A percentile compares a stretch with the other conserved stretches of the same genome.
These are phyloP conservation scores for Drosophila arawakana DNA, from an alignment of 1,140 invertebrate genomes.

Conservation along the genomic window DNA sequence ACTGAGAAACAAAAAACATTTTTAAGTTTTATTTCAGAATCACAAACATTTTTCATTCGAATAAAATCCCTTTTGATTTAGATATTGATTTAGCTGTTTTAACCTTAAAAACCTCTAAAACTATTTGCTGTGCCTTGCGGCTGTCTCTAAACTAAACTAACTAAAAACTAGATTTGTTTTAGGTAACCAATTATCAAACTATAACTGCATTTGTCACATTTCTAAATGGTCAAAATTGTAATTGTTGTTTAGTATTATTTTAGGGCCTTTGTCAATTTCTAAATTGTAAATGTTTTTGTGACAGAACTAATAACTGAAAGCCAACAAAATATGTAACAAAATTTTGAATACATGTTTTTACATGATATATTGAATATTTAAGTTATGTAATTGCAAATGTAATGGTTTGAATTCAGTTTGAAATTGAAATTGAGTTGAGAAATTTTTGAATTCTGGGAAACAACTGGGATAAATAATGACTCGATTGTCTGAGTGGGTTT, in stretches of 20 bases:
- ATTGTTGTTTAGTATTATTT: no score
- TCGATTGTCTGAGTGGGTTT: constrained; percentile 13
- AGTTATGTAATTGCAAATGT: neutral
- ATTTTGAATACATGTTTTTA: no score
- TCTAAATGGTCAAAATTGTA: neutral
- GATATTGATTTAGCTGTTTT: no score
- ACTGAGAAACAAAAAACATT: no score
- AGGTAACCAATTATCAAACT: neutral
- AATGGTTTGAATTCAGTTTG: neutral
- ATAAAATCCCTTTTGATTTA: no score
- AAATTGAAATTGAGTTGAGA: neutral
- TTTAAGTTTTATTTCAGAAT: no score
- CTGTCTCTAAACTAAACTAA: neutral
- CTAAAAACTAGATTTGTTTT: neutral
- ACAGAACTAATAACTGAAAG: no score
- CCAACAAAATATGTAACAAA: no score
- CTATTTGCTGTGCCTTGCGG: constrained; percentile 9
- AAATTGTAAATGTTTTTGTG: no score
- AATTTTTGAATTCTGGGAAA: constrained; percentile 27
- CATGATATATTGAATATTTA: neutral
- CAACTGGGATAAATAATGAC: constrained; percentile 21
- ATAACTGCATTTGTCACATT: constrained; percentile 8
- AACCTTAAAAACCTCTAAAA: neutral
- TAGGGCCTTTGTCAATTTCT: no score
- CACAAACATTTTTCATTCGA: no score